These are phyloP conservation scores for Betta splendens DNA, from an alignment of 2,797 vertebrate genomes.

Conservation along the genomic window DNA sequence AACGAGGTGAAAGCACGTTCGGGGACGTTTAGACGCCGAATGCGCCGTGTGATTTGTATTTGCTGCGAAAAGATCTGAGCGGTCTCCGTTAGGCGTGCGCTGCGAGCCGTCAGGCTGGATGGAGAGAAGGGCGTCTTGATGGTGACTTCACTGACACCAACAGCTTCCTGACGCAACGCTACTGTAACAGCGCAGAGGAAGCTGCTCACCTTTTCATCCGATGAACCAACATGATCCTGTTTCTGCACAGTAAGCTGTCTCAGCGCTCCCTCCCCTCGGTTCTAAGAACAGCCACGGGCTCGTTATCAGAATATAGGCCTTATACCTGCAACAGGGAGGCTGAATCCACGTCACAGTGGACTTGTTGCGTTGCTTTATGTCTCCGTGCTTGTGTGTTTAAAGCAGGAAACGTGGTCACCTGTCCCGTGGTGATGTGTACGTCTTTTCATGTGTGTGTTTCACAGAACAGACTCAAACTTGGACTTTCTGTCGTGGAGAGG, in stretches of 20 bases:
- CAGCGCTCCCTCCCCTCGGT: slow-evolving; percentile 42
- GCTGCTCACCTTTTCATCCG: slow-evolving; percentile 76
- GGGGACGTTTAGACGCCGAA: slow-evolving; percentile 28
- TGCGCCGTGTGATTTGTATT: slow-evolving; percentile 8
- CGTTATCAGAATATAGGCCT: slow-evolving; percentile 21
- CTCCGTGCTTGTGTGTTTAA: slow-evolving; percentile 1
- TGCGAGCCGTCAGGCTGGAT: slow-evolving; percentile 29
- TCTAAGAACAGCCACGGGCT: slow-evolving; percentile 41
- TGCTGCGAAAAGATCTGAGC: slow-evolving; percentile 12
- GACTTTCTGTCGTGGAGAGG: slow-evolving; percentile 33
- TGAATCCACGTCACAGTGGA: slow-evolving; percentile 18
- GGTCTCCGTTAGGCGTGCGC: neutral
- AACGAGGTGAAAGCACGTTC: slow-evolving; percentile 42
- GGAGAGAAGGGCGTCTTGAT: slow-evolving; percentile 55
- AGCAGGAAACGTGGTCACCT: slow-evolving; percentile 28
- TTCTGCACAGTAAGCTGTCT: slow-evolving; percentile 74
- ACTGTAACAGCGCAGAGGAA: slow-evolving; percentile 74
- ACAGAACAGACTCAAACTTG: neutral
- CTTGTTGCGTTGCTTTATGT: slow-evolving; percentile 59
- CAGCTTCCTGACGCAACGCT: slow-evolving; percentile 81
- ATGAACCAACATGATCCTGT: slow-evolving; percentile 74
- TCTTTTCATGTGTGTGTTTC: neutral
- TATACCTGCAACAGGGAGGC: slow-evolving; percentile 10
- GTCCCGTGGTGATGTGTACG: neutral
- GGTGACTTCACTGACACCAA: slow-evolving; percentile 73